Conservation (phyloP, 2,113 vertebrate genomes). For the Petaurus breviceps region DNA sequence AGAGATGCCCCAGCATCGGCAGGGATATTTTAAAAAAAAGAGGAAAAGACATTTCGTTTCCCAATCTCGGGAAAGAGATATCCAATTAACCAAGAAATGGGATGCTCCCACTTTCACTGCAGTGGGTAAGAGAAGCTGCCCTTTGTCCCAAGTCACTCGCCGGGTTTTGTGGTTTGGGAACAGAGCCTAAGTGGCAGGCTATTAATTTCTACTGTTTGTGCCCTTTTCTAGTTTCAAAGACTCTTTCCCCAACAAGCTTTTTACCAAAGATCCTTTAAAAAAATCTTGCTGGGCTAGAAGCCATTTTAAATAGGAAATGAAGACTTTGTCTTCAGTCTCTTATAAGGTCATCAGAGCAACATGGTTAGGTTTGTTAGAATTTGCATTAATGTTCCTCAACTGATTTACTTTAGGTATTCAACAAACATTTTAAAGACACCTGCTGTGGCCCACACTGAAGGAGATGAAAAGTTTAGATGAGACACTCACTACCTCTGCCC, state of each 20-base stretch:
- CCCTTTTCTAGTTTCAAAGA: slow-evolving; percentile 56
- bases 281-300: slow-evolving; percentile 11
- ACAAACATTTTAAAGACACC: background rate
- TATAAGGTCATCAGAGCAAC: background rate
- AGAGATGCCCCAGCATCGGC: slow-evolving; percentile 35
- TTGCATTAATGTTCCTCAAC: background rate
- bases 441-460: background rate
- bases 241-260: slow-evolving; percentile 37
- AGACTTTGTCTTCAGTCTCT: background rate
- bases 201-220: slow-evolving; percentile 23
- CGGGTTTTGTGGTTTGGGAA: slow-evolving; percentile 6
- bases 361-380: background rate
- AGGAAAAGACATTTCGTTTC: background rate
- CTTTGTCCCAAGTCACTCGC: background rate
- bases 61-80: slow-evolving; percentile 8
- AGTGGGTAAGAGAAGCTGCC: background rate
- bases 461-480: background rate
- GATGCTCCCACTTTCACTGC: background rate
- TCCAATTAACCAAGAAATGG: background rate
- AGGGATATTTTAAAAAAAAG: slow-evolving; percentile 38
- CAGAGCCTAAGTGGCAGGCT: background rate
- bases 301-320: slow-evolving; percentile 44
- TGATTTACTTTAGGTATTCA: background rate
- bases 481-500: background rate
- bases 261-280: background rate